Percentiles rank a stretch among this genome's conserved stretches.
Conservation (phyloP, 2,888 invertebrate species). For the Dasypolia templi region DNA sequence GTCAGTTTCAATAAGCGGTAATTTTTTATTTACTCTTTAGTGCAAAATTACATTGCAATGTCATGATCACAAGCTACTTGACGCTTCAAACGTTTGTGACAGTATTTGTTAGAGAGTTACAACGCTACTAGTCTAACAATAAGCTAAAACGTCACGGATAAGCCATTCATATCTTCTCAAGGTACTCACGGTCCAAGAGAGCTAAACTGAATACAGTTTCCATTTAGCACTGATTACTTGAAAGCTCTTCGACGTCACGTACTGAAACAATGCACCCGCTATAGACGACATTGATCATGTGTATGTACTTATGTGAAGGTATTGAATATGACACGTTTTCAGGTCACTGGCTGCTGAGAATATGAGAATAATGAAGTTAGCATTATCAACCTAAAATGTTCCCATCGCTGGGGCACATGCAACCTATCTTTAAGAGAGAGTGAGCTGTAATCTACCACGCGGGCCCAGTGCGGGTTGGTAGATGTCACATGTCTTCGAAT, state of each 20-base stretch:
- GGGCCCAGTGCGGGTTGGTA: no score
- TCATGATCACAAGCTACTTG: background rate
- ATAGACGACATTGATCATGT: slow-evolving; percentile 16
- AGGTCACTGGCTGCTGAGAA: background rate
- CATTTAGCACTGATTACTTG: slow-evolving; percentile 60
- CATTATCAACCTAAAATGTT: no score
- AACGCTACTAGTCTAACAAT: background rate
- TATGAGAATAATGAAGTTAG: background rate
- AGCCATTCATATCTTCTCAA: slow-evolving; percentile 39
- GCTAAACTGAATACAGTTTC: slow-evolving; percentile 49
- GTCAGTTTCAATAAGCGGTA: no score
- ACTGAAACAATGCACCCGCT: slow-evolving; percentile 53
- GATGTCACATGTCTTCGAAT: no score
- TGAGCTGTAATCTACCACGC: no score
- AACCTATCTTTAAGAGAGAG: no score
- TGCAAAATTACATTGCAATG: no score
- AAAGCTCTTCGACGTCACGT: slow-evolving; percentile 58
- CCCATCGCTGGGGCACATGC: no score
- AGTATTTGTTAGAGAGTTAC: background rate
- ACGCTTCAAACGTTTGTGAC: background rate
- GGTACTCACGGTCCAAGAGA: slow-evolving; percentile 6
- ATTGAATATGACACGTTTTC: slow-evolving; percentile 4
- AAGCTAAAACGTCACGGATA: slow-evolving; percentile 28
- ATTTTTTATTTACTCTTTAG: no score
- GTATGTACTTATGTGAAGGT: background rate